A percentile compares a stretch with the other conserved stretches of the same genome.
Conservation (phyloP, 2,113 vertebrate genomes). For the Emberiza fucata region DNA sequence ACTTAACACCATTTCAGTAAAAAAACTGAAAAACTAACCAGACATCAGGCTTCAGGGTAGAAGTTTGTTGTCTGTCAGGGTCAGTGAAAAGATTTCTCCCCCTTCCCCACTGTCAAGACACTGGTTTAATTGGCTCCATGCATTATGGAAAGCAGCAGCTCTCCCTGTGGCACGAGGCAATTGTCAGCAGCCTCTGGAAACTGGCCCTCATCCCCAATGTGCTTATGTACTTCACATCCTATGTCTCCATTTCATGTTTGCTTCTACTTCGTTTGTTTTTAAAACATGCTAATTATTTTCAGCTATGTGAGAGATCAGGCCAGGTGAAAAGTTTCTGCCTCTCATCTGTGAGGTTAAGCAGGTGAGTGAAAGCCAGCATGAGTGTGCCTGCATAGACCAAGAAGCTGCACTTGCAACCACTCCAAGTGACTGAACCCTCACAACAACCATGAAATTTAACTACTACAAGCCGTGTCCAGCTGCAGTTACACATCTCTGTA, state of each 20-base stretch:
- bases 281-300: background rate
- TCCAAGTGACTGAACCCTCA: background rate
- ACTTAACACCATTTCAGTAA: background rate
- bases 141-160: background rate
- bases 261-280: background rate
- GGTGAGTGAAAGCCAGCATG: background rate
- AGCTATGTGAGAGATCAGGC: background rate
- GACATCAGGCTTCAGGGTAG: background rate
- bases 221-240: accelerated
- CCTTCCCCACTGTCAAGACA: background rate
- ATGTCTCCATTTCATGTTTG: background rate
- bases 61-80: background rate
- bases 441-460: background rate
- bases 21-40: background rate
- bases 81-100: background rate
- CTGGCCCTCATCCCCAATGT: background rate
- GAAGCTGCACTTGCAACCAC: background rate
- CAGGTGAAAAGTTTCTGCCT: background rate
- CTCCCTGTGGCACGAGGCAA: background rate
- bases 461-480: background rate
- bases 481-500: background rate
- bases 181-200: background rate
- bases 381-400: background rate
- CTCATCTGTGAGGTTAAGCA: background rate
- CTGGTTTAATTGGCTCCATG: background rate